Evolutionary conservation across 2,888 invertebrate genomes (phyloP), one percentile per base, ranked within the genome.

Genomic region (Diabrotica balteata): DNA sequence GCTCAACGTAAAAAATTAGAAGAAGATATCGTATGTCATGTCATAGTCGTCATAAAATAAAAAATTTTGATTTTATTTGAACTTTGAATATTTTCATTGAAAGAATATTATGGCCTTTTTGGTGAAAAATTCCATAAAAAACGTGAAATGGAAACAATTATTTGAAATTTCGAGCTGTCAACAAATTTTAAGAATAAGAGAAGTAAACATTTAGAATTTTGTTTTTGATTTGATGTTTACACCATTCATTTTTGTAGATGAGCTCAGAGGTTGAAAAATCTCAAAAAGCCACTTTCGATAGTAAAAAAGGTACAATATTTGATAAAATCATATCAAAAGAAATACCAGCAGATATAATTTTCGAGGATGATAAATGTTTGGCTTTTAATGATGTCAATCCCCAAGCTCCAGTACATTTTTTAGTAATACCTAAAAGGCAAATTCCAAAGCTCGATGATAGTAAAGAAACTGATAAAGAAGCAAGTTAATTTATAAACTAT

Each of bases 331-430:
- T 94, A 66, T 87, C 90, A 0, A 92, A 90, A 78, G 89, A 92
- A 82, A 90, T 95, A 63, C 91, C 92, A 68, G 93, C 94, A 0
- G 91, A 93, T 77, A 91, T 95, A 59, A 89, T 95, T 73, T 92
- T 90, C 81, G 94, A 95, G 81, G 94, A 95, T 84, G 91, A 94
- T 1, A 81, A 88, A 79, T 92, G 93, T 80, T 82, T 95, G 59
- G 95, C 93, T 1, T 94, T 95, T 82, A 90, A 92, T 76, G 95
- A 95, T 82, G 84, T 93, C 5, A 85, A 87, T 50, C 93, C 94
- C 0, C 93, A 94, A 81, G 95, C 94, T 0, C 95, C 95, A 0
- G 88, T 89, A 0, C 95, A 95, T 83, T 94, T 95, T 80, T 85
- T 95, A 7, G 92, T 95, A 7, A 92, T 95, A 72, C 95, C 95